These are phyloP conservation scores for Orthosia gothica DNA, from an alignment of 2,888 invertebrate species.

Conservation along the genomic window DNA sequence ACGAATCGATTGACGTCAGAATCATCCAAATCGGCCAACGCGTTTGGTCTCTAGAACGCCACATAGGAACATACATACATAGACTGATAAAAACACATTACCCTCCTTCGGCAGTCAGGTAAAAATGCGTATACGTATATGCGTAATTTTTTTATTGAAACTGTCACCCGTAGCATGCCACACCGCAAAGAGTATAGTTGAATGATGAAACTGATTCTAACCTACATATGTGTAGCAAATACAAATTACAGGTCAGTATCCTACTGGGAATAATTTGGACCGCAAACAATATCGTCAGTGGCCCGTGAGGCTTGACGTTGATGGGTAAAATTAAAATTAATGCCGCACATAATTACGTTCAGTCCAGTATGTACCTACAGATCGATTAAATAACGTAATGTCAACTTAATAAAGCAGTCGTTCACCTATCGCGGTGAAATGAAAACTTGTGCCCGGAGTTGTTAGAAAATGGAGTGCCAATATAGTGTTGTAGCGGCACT, in stretches of 20 bases:
- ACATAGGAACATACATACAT: no score
- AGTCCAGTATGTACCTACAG: constrained; percentile 57
- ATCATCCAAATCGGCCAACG: no score
- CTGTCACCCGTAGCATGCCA: no score
- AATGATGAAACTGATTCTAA: neutral
- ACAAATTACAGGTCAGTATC: constrained; percentile 23
- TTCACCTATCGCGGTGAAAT: constrained; percentile 82
- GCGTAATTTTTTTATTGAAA: no score
- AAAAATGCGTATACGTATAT: no score
- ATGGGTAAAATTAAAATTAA: constrained; percentile 63
- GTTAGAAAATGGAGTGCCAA: constrained; percentile 30
- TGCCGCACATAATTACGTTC: constrained; percentile 55
- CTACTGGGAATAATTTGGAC: constrained; percentile 33
- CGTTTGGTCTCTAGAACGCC: no score
- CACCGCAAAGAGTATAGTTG: no score
- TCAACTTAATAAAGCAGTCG: constrained; percentile 86
- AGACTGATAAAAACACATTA: no score
- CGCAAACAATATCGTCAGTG: constrained; percentile 34
- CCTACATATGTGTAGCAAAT: neutral
- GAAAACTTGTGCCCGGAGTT: constrained; percentile 61
- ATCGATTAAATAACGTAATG: constrained; percentile 83
- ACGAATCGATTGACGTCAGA: no score
- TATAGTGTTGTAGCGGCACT: no score
- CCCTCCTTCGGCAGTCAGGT: no score
- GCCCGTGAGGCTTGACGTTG: constrained; percentile 45